Conservation (phyloP, 2,797 vertebrate genomes). For the Periophthalmus magnuspinnatus region DNA sequence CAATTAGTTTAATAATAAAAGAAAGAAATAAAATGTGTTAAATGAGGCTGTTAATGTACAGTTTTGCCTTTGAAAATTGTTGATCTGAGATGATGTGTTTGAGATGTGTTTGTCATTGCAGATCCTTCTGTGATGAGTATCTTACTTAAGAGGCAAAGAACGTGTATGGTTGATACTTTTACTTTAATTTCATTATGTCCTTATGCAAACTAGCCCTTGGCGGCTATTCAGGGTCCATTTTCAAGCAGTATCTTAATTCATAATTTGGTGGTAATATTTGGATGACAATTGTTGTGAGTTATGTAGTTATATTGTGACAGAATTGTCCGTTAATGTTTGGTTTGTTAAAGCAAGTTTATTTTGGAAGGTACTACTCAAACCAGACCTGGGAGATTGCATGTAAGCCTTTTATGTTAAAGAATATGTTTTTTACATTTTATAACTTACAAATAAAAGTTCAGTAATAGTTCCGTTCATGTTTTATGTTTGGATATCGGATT, state of each 20-base stretch:
- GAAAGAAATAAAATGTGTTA: background rate
- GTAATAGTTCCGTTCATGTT: background rate
- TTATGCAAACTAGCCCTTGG: background rate
- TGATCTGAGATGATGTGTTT: too few species aligned
- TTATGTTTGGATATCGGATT: background rate
- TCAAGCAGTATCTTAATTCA: background rate
- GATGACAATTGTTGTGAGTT: background rate
- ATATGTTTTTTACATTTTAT: constrained; percentile 7
- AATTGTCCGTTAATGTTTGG: background rate
- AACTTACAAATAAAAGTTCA: constrained; percentile 8
- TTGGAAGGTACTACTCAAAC: background rate
- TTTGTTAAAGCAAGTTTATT: background rate
- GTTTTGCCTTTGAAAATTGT: too few species aligned
- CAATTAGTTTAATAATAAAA: background rate
- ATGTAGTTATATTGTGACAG: background rate
- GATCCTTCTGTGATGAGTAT: too few species aligned
- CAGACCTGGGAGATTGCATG: background rate
- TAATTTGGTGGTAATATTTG: background rate
- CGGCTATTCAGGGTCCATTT: constrained; percentile 1
- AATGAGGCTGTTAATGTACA: background rate
- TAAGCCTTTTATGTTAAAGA: background rate
- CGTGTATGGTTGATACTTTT: background rate
- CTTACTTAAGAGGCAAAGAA: constrained; percentile 1
- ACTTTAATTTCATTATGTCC: background rate
- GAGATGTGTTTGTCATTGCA: background rate